Evolutionary conservation across 2,113 vertebrate species (phyloP).

Genomic region (Apus apus): DNA sequence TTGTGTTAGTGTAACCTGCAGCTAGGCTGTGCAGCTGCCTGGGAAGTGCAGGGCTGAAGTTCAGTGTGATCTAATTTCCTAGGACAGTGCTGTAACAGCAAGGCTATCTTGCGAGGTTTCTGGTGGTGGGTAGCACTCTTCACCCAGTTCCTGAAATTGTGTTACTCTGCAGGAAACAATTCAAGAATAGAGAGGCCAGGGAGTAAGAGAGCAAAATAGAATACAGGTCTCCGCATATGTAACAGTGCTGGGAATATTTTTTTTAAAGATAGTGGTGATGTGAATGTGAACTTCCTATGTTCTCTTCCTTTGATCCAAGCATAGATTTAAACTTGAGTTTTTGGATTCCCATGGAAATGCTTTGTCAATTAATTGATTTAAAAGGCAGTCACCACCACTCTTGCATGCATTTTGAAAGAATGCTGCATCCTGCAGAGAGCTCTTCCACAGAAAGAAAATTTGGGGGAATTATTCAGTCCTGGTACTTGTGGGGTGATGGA

Average conservation of each 20-base stretch:
- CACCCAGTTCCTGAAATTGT: neutral
- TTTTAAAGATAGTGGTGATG: neutral
- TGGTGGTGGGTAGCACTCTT: neutral
- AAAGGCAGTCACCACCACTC: neutral
- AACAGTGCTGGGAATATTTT: neutral
- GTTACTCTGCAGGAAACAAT: neutral
- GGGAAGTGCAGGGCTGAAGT: neutral
- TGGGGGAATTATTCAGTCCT: neutral
- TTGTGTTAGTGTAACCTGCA: accelerated
- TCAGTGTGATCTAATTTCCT: neutral
- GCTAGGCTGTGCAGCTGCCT: neutral
- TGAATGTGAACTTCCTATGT: neutral
- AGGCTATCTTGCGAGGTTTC: neutral
- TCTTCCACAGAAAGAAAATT: neutral
- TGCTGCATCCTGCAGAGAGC: neutral
- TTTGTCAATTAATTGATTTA: neutral
- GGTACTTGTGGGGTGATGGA: accelerated
- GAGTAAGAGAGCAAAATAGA: neutral
- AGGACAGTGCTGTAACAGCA: neutral
- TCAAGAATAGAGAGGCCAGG: neutral
- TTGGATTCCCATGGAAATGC: accelerated
- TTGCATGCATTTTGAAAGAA: neutral
- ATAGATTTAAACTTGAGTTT: neutral
- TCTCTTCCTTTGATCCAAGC: neutral
- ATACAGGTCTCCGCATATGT: neutral